Percentiles rank a stretch among this genome's conserved stretches.
These are phyloP conservation scores for Aptenodytes forsteri DNA, from an alignment of 2,113 vertebrate genomes.

Conservation along the genomic window DNA sequence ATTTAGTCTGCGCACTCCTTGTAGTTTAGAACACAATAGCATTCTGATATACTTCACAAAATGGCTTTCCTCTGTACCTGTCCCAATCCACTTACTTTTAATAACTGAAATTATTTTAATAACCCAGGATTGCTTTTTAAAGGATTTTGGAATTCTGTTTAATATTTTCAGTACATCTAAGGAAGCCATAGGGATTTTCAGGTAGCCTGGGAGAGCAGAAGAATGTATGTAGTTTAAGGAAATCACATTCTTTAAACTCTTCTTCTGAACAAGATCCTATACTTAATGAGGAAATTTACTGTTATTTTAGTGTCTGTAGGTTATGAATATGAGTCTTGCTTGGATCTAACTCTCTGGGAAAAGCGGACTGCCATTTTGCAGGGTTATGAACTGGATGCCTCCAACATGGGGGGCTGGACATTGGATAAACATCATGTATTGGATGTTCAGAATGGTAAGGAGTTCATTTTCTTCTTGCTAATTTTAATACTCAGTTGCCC, in stretches of 20 bases:
- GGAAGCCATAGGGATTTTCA: background rate
- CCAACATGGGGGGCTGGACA: conserved; percentile 95
- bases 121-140: background rate
- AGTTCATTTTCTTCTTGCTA: background rate
- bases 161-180: background rate
- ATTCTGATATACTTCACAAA: background rate
- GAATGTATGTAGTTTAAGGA: background rate
- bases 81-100: background rate
- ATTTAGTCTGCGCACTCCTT: background rate
- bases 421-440: conserved; percentile 93
- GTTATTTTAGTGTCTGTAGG: conserved; percentile 91
- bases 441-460: conserved; percentile 93
- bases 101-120: background rate
- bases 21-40: background rate
- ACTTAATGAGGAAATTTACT: background rate
- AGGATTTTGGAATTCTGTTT: background rate
- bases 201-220: background rate
- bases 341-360: conserved; percentile 95
- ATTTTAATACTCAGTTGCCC: background rate
- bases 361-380: conserved; percentile 91
- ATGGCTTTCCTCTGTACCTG: background rate
- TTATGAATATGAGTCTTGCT: conserved; percentile 95
- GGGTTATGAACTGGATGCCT: conserved; percentile 93
- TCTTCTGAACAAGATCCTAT: background rate
- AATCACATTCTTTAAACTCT: background rate